These are phyloP conservation scores for Tigriopus japonicus DNA, from an alignment of 1,140 invertebrate species.

Conservation along the genomic window DNA sequence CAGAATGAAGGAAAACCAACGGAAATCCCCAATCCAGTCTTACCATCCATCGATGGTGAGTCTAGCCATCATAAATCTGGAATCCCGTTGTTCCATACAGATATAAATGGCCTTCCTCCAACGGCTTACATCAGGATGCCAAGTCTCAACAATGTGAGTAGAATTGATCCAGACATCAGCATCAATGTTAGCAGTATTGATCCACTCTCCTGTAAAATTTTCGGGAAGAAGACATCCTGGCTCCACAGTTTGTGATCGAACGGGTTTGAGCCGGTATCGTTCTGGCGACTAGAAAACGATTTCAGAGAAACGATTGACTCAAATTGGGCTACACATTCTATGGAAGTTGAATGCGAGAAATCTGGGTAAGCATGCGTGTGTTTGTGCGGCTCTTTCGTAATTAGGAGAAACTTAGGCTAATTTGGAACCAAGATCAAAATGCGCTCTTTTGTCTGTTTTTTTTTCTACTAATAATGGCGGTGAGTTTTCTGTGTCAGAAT, in stretches of 20 bases:
- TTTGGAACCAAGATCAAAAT: no score
- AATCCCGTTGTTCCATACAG: constrained; percentile 71
- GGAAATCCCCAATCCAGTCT: constrained; percentile 16
- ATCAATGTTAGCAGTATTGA: constrained; percentile 88
- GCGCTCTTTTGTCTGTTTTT: no score
- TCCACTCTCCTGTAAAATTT: constrained; percentile 48
- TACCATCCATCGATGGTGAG: constrained; percentile 89
- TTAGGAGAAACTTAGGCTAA: no score
- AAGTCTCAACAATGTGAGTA: constrained; percentile 87
- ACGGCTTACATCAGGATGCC: constrained; percentile 66
- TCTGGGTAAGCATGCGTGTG: no score
- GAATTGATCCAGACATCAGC: constrained; percentile 83
- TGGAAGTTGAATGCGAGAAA: no score
- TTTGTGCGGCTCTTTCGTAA: no score
- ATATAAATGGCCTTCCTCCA: constrained; percentile 67
- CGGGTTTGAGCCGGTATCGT: constrained; percentile 3
- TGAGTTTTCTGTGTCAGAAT: no score
- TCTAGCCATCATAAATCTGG: constrained; percentile 79
- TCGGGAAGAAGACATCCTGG: constrained; percentile 9
- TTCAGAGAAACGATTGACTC: not conserved
- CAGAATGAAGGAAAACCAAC: not conserved
- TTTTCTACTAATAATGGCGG: no score
- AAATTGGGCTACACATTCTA: not conserved
- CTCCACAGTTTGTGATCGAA: constrained; percentile 1
- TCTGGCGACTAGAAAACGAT: constrained; percentile 9